Evolutionary conservation across 2,797 vertebrate species (phyloP).

Genomic region (Valencia hispanica): DNA sequence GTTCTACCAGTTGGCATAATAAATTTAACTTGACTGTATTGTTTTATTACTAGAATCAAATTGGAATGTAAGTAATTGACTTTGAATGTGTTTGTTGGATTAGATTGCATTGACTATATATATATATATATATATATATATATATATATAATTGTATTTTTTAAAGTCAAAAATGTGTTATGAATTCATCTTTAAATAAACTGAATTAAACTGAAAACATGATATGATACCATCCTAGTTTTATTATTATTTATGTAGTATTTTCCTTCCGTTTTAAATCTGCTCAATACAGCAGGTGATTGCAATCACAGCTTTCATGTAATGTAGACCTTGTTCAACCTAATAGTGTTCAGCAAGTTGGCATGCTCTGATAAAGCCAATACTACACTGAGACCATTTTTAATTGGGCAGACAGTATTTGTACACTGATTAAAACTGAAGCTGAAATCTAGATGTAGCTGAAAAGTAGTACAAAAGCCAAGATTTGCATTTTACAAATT

Average conservation of each 20-base stretch:
- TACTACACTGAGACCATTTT: background rate
- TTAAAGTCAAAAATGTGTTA: background rate
- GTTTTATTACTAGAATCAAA: background rate
- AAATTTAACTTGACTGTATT: background rate
- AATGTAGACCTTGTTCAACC: constrained; percentile 5
- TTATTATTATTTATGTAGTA: background rate
- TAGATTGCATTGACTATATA: background rate
- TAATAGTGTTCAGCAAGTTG: constrained; percentile 1
- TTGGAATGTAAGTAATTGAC: background rate
- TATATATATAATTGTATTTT: too few species aligned
- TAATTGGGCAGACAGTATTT: constrained; percentile 6
- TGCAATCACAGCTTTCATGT: constrained; percentile 27
- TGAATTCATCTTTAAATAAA: background rate
- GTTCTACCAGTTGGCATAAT: background rate
- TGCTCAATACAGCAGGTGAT: constrained; percentile 12
- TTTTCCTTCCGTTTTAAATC: background rate
- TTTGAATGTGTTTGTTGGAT: background rate
- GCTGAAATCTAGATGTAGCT: background rate
- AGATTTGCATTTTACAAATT: background rate
- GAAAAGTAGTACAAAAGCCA: background rate
- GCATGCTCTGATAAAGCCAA: constrained; percentile 6
- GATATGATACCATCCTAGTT: background rate
- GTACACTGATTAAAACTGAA: background rate
- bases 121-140: background rate
- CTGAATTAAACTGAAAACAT: background rate